Evolutionary conservation across 2,113 vertebrate genomes (phyloP), one percentile per base, ranked within the genome.

Genomic region (Herpetotheres cachinnans): DNA sequence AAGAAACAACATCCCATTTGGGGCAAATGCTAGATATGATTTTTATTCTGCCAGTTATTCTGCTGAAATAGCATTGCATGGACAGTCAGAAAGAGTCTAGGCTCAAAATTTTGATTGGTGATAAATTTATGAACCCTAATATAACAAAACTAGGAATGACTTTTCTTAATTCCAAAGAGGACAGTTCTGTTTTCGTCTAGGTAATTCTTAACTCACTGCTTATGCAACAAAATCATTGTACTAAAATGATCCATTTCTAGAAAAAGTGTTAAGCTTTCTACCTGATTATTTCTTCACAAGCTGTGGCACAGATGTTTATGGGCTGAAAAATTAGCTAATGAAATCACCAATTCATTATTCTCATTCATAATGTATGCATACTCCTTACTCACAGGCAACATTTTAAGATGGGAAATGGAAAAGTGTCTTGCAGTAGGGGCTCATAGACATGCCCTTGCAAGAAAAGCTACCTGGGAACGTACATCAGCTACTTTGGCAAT

Each of bases 11-110:
- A 90, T 97, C 86, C 91, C 90, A 74, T 91, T 93, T 97, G 93
- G 94, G 95, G 90, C 74, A 97, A 97, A 96, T 77, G 46, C 95
- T 70, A 36, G 44, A 29, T 44, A 13, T 0, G 34, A 29, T 25
- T 96, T 91, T 92, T 32, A 47, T 86, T 96, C 94, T 97, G 90
- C 89, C 93, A 92, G 93, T 95, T 96, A 82, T 90, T 96, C 91
- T 96, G 91, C 91, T 97, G 87, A 96, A 97, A 93, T 63, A 97
- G 91, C 88, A 94, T 95, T 93, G 82, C 86, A 27, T 90, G 91
- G 93, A 96, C 89, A 86, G 96, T 94, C 88, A 95, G 91, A 91
- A 70, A 50, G 22, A 76, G 11, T 86, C 90, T 7, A 59, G 38
- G 24, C 44, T 81, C 32, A 70, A 71, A 40, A 49, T 86, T 55